Base-by-base conservation (phyloP, 2,797 vertebrate genomes). In the Sebastes reedi region DNA sequence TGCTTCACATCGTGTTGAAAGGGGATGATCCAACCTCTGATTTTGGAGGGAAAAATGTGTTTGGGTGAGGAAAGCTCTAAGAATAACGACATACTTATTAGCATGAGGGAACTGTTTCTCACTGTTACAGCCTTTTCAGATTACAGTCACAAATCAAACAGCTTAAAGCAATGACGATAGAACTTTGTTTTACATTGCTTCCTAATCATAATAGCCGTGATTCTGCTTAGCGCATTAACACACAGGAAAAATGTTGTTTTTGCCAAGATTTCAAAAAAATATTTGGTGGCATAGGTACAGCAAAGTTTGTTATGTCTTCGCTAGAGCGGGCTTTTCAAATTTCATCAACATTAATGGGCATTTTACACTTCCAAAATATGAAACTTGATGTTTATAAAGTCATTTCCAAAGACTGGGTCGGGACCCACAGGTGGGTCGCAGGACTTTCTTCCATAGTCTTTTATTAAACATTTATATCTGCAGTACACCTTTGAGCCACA, bases 71-170 rank as follows among this genome's bases (percentile, higher is more conserved):
- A 82, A 72, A 72, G 24, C 29, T 76, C 50, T 65, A 34, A 75
- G 72, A 86, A 75, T 66, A 85, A 81, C 16, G 14, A 69, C 67
- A 71, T 67, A 52, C 42, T 73, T 86, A 29, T 84, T 79, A 75
- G 61, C 14, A 54, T 77, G 77, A 86, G 22, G 30, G 66, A 88
- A 74, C 65, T 27, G 70, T 80, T 84, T 77, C 69, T 84, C 67
- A 61, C 65, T 67, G 42, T 77, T 59, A 60, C 14, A 78, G 75
- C 77, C 78, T 24, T 6, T 79, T 79, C 46, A 76, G 5, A 82
- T 83, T 36, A 79, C 54, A 72, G 5, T 82, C 65, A 76, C 58
- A 80, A 79, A 69, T 61, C 55, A 72, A 27, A 54, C 46, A 46
- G 42, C 20, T 75, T 70, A 70, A 69, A 72, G 61, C 27, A 68